Evolutionary conservation across 2,797 vertebrate genomes (phyloP).

Genomic region (Percopsis omiscomaycus): DNA sequence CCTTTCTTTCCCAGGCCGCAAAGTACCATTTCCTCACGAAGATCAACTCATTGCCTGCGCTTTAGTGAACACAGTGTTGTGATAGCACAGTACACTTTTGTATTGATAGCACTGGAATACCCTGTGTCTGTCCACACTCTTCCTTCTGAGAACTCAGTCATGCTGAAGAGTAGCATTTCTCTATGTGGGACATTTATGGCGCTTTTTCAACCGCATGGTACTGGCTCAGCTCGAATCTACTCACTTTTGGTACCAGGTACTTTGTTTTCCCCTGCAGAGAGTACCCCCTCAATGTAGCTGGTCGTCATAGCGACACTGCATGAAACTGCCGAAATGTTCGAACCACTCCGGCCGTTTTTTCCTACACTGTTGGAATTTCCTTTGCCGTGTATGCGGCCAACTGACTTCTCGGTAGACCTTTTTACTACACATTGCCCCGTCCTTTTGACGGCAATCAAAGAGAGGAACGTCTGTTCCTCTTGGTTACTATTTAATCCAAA

Average conservation of each 20-base stretch:
- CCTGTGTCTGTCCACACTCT: constrained; percentile 60
- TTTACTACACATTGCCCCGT: no score
- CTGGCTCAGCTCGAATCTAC: constrained; percentile 71
- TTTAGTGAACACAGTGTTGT: constrained; percentile 66
- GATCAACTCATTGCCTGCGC: constrained; percentile 75
- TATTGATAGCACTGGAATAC: constrained; percentile 67
- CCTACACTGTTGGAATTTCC: no score
- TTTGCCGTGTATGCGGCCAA: no score
- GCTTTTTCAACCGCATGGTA: constrained; percentile 36
- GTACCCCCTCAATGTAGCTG: no score
- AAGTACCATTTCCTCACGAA: constrained; percentile 74
- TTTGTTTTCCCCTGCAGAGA: no score
- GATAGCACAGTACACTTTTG: constrained; percentile 65
- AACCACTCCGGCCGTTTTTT: no score
- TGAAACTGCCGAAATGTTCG: constrained; percentile 2
- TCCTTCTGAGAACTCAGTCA: constrained; percentile 63
- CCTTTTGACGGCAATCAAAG: no score
- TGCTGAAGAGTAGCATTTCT: constrained; percentile 65
- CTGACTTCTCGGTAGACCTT: no score
- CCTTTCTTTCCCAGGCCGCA: constrained; percentile 69
- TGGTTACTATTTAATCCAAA: no score
- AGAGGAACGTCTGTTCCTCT: no score
- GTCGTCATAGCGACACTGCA: constrained; percentile 14
- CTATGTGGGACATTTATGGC: constrained; percentile 14
- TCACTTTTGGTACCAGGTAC: constrained; percentile 36